phyloP scores from a whole-genome alignment of 2,888 invertebrate genomes.

The Agrotis exclamationis region DNA sequence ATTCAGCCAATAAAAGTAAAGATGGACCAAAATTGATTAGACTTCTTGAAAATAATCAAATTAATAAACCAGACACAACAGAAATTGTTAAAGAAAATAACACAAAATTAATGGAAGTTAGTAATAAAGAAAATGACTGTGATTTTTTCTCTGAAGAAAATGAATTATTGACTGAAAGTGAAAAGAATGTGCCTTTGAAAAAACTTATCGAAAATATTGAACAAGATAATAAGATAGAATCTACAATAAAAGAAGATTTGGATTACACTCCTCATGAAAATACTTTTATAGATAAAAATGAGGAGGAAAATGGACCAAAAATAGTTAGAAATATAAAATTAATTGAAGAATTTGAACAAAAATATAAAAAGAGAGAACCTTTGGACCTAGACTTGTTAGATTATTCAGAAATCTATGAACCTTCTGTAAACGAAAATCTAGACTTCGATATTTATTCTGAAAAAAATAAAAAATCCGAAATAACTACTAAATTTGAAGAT shows the following conservation, averaged over 20 bases:
- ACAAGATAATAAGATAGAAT: neutral
- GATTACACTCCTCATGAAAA: neutral
- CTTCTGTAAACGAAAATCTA: neutral
- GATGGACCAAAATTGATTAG: constrained; percentile 43
- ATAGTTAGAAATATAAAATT: constrained; percentile 59
- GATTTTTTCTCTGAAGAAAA: neutral
- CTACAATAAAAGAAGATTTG: constrained; percentile 3
- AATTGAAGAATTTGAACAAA: constrained; percentile 65
- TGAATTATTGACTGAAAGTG: neutral
- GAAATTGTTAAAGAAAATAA: constrained; percentile 17
- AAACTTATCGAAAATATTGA: constrained; percentile 10
- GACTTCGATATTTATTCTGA: constrained; percentile 6
- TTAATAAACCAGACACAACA: neutral
- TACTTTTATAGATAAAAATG: neutral
- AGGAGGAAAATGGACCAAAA: constrained; percentile 53
- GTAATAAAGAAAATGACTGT: constrained; percentile 1
- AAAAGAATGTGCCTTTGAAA: constrained; percentile 30
- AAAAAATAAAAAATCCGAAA: neutral
- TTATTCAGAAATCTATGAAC: constrained; percentile 37
- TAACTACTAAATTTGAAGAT: neutral
- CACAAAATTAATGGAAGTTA: constrained; percentile 23
- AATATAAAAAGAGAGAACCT: constrained; percentile 34
- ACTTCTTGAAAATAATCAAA: constrained; percentile 27
- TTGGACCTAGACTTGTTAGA: constrained; percentile 49
- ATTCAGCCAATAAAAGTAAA: neutral